Percentiles rank a stretch among this genome's conserved stretches.
Conservation (phyloP, 2,113 vertebrate species). For the Strigops habroptila region DNA sequence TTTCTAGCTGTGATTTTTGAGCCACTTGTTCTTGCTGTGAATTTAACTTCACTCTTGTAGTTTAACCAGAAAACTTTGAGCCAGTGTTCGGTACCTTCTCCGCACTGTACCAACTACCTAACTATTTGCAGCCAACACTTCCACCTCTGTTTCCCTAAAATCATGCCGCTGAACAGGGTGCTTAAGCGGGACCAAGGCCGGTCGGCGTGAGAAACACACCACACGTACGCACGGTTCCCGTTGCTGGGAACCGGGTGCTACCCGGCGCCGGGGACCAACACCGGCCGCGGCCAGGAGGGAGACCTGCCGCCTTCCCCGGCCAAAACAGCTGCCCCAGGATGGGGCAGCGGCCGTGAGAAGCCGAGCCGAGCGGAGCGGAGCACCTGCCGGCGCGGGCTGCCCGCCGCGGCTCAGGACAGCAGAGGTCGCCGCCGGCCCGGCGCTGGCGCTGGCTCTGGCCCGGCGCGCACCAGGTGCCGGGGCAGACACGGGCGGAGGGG, state of each 20-base stretch:
- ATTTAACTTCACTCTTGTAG: neutral
- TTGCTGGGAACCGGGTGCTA: neutral
- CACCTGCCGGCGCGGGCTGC: conserved; percentile 56
- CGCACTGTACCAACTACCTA: accelerated
- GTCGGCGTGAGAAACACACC: neutral
- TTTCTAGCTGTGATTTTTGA: neutral
- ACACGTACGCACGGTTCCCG: neutral
- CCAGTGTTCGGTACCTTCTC: neutral
- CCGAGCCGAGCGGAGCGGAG: neutral
- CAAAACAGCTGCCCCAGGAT: accelerated
- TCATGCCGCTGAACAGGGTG: accelerated
- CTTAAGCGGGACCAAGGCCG: neutral
- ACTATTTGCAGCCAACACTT: neutral
- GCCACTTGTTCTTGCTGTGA: neutral
- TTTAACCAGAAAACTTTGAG: neutral
- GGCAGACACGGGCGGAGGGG: neutral
- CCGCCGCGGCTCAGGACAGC: conserved; percentile 50
- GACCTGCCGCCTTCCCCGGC: neutral
- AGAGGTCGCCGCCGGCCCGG: conserved; percentile 72
- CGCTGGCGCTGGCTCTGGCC: neutral
- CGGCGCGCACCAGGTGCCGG: neutral
- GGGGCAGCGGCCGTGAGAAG: neutral
- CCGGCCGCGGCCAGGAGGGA: neutral
- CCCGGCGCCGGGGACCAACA: accelerated
- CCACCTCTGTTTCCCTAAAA: neutral